Evolutionary conservation across 1,140 invertebrate species (phyloP).

Genomic region (Pemphigus obesinymphae): DNA sequence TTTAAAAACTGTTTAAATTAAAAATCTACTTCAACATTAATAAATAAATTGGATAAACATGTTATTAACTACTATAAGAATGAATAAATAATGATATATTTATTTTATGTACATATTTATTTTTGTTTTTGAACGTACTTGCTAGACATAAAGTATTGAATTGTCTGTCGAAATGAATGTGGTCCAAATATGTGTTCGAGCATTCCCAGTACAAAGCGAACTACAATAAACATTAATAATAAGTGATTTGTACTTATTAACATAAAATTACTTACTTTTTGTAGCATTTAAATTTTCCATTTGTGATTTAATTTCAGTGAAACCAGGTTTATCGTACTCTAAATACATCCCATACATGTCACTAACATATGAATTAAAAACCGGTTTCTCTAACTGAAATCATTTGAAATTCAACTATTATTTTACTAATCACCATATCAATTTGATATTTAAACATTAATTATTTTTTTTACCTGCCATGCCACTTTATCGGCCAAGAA

Average conservation of each 20-base stretch:
- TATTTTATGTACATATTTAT: too few relatives aligned
- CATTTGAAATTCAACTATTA: neutral
- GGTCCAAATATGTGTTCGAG: slow-evolving; percentile 80
- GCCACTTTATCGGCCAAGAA: slow-evolving; percentile 58
- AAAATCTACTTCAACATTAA: too few relatives aligned
- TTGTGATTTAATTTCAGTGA: slow-evolving; percentile 28
- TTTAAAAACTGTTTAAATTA: neutral
- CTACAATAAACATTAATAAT: slow-evolving; percentile 50
- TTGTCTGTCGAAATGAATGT: slow-evolving; percentile 68
- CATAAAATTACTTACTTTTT: neutral
- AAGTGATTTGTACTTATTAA: neutral
- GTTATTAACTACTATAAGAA: too few relatives aligned
- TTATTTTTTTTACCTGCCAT: slow-evolving; percentile 48
- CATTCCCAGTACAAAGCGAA: slow-evolving; percentile 90
- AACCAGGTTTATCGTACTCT: slow-evolving; percentile 46
- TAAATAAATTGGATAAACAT: neutral
- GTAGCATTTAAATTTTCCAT: slow-evolving; percentile 22
- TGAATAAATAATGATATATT: too few relatives aligned
- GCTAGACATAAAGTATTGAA: slow-evolving; percentile 65
- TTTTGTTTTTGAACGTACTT: slow-evolving; percentile 51
- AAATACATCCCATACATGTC: slow-evolving; percentile 46
- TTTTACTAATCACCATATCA: neutral
- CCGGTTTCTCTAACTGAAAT: slow-evolving; percentile 50
- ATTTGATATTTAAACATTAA: neutral
- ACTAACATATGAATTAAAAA: slow-evolving; percentile 46